Base-by-base conservation (phyloP, 2,797 vertebrate genomes). In the Morelia viridis region DNA sequence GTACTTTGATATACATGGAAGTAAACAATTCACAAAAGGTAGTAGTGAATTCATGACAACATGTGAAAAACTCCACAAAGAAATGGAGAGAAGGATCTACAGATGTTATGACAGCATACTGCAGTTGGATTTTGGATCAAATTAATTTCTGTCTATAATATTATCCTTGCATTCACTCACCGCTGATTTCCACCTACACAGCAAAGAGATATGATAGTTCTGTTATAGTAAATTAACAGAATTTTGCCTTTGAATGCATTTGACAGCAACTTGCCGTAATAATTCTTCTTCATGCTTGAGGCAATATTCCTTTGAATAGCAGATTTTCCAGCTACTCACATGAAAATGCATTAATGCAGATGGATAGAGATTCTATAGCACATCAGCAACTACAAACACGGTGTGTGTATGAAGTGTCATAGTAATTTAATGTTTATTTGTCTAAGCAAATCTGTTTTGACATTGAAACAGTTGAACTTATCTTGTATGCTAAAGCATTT, bases 21-120 rank as follows among this genome's bases (percentile, higher is more conserved):
- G 50, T 68, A 92, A 88, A 93, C 68, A 92, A 88, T 56, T 61
- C 35, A 93, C 71, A 92, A 84, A 90, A 92, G 68, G 56, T 56
- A 11, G 41, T 7, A 65, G 61, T 61, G 56, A 85, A 71, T 65
- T 85, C 17, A 24, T 50, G 28, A 92, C 58, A 60, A 85, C 19
- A 31, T 68, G 35, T 83, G 60, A 87, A 90, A n/a, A 41, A 57
- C 15, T 35, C 61, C 4, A 62, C 61, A 89, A 90, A 60, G 6
- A 62, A 60, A 24, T 15, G 3, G 24, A 24, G 22, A 12, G 22
- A 10, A 2, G 15, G 3, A 1, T 68, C n/a, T 86, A 41, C 17
- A 19, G 31, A 76, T 64, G 46, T 26, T 64, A 57, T 13, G 15
- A 58, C 26, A 83, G 46, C 68, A 87, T 46, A 87, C 22, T 46